Evolutionary conservation across 2,888 invertebrate species (phyloP).

Genomic region (Machimus atricapillus): DNA sequence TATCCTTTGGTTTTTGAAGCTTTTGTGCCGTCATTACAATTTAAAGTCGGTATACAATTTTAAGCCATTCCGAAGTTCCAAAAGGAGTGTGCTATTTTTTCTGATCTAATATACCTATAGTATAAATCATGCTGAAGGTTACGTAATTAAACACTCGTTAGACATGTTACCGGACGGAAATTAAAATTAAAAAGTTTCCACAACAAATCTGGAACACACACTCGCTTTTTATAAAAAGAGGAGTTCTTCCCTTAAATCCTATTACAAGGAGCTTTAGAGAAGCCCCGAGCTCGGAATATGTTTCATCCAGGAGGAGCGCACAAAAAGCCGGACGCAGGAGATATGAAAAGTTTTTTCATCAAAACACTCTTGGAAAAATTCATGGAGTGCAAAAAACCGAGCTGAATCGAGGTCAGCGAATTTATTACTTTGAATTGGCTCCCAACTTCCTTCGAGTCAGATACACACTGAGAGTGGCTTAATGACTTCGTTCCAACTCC

Average conservation of each 20-base stretch:
- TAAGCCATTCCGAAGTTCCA: too few relatives aligned
- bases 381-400: slow-evolving; percentile 1
- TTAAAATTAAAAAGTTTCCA: neutral
- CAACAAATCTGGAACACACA: neutral
- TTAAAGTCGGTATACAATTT: too few relatives aligned
- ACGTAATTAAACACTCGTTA: neutral
- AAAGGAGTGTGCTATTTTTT: neutral
- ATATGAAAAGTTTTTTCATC: slow-evolving; percentile 21
- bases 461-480: neutral
- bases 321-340: neutral
- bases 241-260: neutral
- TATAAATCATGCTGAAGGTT: neutral
- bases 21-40: too few relatives aligned
- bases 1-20: too few relatives aligned
- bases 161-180: neutral
- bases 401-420: slow-evolving; percentile 12
- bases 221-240: neutral
- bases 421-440: slow-evolving; percentile 17
- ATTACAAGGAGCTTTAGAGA: neutral
- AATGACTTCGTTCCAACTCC: slow-evolving; percentile 17
- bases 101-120: neutral
- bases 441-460: neutral
- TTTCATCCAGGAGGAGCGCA: neutral
- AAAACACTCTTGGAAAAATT: neutral
- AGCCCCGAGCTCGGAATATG: neutral